Conservation (phyloP, 1,140 invertebrate species). For the Papilio helenus region DNA sequence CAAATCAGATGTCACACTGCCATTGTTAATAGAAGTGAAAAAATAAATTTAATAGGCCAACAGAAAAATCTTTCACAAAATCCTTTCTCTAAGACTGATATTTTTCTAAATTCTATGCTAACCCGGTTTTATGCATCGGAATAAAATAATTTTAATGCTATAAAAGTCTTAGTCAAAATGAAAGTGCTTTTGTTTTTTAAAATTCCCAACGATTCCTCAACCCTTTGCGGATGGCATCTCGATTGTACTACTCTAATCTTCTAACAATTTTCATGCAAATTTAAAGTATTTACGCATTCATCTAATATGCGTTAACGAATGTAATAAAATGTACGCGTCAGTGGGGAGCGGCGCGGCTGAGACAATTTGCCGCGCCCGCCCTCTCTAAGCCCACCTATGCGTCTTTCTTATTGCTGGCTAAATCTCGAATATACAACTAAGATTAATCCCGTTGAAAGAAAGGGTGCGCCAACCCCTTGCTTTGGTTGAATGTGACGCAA, state of each 20-base stretch:
- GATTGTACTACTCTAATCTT: slow-evolving; percentile 44
- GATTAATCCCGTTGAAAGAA: slow-evolving; percentile 81
- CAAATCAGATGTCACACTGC: background rate
- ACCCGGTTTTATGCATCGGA: background rate
- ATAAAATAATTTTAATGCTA: background rate
- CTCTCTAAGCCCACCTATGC: slow-evolving; percentile 80
- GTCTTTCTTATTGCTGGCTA: slow-evolving; percentile 81
- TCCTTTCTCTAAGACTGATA: too few relatives aligned
- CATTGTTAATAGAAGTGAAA: too few relatives aligned
- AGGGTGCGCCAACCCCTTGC: slow-evolving; percentile 71
- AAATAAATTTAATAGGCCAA: too few relatives aligned
- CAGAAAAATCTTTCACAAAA: too few relatives aligned
- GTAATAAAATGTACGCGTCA: slow-evolving; percentile 75
- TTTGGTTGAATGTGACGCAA: slow-evolving; percentile 43
- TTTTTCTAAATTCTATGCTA: background rate
- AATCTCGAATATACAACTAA: slow-evolving; percentile 82
- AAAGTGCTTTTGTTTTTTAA: background rate
- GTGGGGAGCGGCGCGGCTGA: slow-evolving; percentile 66
- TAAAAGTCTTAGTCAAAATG: background rate
- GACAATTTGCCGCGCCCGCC: slow-evolving; percentile 76
- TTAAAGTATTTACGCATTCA: slow-evolving; percentile 73
- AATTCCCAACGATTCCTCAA: background rate
- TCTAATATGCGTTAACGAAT: slow-evolving; percentile 80
- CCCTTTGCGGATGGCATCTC: slow-evolving; percentile 26
- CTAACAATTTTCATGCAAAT: slow-evolving; percentile 69